Conservation (phyloP, 2,113 vertebrate genomes). For the Tychaedon coryphoeus region DNA sequence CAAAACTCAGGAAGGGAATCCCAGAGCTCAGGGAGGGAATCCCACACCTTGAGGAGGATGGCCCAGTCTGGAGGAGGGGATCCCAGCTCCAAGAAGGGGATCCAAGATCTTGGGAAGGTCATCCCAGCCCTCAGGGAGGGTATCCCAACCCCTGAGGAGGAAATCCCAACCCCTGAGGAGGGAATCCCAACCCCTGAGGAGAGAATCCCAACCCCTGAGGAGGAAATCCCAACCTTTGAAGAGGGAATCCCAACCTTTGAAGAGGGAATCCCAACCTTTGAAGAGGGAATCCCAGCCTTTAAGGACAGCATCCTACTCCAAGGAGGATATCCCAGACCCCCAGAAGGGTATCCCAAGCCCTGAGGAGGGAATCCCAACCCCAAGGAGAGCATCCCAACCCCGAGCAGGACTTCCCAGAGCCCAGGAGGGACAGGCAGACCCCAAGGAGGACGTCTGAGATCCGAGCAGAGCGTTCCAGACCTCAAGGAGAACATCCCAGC, state of each 20-base stretch:
- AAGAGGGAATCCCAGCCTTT: no score
- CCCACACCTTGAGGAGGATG: background rate
- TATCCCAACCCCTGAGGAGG: background rate
- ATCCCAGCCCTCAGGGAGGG: background rate
- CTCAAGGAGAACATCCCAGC: background rate
- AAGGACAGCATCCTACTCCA: background rate
- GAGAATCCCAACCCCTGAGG: no score
- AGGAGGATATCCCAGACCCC: background rate
- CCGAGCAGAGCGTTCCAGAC: accelerated
- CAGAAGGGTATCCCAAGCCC: no score
- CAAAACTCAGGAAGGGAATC: background rate
- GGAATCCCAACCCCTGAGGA: no score
- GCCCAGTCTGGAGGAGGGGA: background rate
- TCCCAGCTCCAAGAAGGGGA: background rate
- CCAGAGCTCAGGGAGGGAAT: background rate
- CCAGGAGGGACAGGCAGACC: no score
- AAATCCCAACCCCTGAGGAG: background rate
- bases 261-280: no score
- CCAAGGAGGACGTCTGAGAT: background rate
- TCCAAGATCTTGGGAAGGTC: background rate
- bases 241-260: no score
- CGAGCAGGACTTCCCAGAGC: no score
- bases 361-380: background rate
- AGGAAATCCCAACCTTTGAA: no score
- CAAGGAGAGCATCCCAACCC: background rate